Base-by-base conservation (phyloP, 1,140 invertebrate species). In the Physella acuta region DNA sequence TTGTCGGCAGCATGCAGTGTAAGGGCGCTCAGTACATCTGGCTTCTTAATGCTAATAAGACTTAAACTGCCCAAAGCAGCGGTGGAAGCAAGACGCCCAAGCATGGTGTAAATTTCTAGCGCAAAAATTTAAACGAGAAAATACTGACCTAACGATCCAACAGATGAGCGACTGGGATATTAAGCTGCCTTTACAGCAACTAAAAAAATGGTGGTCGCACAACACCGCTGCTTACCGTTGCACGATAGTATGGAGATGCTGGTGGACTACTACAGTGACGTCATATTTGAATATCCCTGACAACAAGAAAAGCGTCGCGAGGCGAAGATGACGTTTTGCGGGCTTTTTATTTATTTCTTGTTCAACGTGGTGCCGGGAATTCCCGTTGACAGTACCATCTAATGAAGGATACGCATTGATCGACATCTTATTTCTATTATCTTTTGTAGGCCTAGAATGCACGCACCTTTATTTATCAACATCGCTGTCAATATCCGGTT, bases 141-240 rank as follows among this genome's bases (percentile, higher is more conserved):
- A 39, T 8, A 55, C 34, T 66, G 28, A 52, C 62, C 62, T 56
- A 66, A 66, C 28, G 31, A 11, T 56, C 49, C 51, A 66, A 55
- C 51, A 56, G 33, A 37, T 14, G 53, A 66, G 64, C 64, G 30
- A 37, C 31, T 20, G 51, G 33, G 30, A 56, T 11, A 56, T n/a
- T 56, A 66, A 53, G 28, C 37, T 5, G 30, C 31, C 26, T n/a
- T 37, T 34, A 30, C 33, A 56, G 64, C 64, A 66, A 66, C 53
- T 52, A 30, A 56, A 56, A 66, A 66, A 56, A 37, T 37, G 4
- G 64, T 34, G 34, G 64, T 51, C 28, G 53, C 64, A 17, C 53
- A 31, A 66, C 33, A 66, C 53, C 26, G 51, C 34, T 66, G 64
- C 53, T 66, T 64, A 64, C 49, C 62, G 31, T 53, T 64, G 51